Evolutionary conservation across 2,797 vertebrate species (phyloP), one percentile per base, ranked within the genome.

Genomic region (Artibeus lituratus): DNA sequence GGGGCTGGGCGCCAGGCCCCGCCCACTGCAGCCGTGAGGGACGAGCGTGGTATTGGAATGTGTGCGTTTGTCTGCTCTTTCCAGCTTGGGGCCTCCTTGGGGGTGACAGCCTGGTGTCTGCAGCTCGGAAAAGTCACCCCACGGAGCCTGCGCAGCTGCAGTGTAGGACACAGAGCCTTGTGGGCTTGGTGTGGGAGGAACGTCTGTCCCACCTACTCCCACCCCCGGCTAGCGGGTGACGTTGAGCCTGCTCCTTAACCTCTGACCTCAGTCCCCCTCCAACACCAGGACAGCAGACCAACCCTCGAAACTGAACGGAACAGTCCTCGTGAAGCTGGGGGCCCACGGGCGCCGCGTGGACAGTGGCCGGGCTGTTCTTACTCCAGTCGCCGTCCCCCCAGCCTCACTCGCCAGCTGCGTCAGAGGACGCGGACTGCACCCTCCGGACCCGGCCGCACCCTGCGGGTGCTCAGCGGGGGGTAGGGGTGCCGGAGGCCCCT

Each of bases 71-170:
- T 7, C 29, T 37, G 81, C 62, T 72, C n/a, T 44, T 67, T 16
- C 72, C 2, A 37, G 42, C 15, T 19, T 19, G 44, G 70, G 37
- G 67, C n/a, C 47, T 47, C 69, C 57, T 57, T 29, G 0, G 53
- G 10, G n/a, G 29, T 53, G 47, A 3, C 82, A 15, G 69, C 77
- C 22, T 47, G 65, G 14, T 1, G 0, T 2, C 72, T 14, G 37
- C n/a, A 24, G 67, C 67, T 42, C 32, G 19, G 29, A 5, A 69
- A 18, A 44, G 29, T 9, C 19, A 1, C 15, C 26, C 83, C 21
- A 1, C 0, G 0, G 18, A 16, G 1, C n/a, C 70, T 51, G 3
- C 0, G 0, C 15, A 39, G 47, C 59, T 3, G 8, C n/a, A 1
- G 22, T 1, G 1, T 0, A 0, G 29, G 62, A 14, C 37, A 26